Evolutionary conservation across 2,888 invertebrate species (phyloP).

Genomic region (Acronicta alni): DNA sequence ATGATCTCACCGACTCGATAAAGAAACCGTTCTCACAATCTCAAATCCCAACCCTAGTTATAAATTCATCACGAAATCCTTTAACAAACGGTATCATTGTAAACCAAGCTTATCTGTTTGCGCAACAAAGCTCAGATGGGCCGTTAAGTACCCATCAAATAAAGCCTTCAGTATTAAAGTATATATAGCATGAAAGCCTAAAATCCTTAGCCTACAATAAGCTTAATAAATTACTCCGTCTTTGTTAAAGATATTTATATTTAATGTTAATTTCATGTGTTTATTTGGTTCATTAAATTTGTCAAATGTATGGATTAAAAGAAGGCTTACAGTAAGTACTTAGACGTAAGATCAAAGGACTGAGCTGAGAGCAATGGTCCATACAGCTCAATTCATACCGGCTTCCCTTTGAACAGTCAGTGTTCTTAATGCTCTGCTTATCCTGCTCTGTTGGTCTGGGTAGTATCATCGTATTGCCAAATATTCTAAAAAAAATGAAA

Average conservation of each 20-base stretch:
- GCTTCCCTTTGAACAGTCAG: too few relatives aligned
- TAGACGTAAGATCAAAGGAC: too few relatives aligned
- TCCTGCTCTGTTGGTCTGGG: too few relatives aligned
- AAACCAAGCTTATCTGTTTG: conserved; percentile 45
- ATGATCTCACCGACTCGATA: background rate
- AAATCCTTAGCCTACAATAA: conserved; percentile 48
- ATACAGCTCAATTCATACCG: too few relatives aligned
- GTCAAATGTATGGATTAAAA: background rate
- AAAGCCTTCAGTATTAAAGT: conserved; percentile 52
- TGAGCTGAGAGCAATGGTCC: too few relatives aligned
- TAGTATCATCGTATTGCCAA: too few relatives aligned
- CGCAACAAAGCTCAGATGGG: conserved; percentile 51
- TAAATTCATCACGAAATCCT: conserved; percentile 49
- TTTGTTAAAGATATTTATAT: conserved; percentile 32
- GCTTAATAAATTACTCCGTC: conserved; percentile 51
- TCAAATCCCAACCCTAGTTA: conserved; percentile 18
- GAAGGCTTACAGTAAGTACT: background rate
- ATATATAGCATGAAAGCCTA: conserved; percentile 45
- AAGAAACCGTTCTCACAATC: conserved; percentile 9
- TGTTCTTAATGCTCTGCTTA: too few relatives aligned
- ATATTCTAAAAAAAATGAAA: too few relatives aligned
- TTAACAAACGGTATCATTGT: conserved; percentile 53
- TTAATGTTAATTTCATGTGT: conserved; percentile 16
- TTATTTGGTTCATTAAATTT: background rate
- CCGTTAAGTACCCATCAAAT: conserved; percentile 53